These are phyloP conservation scores for Scalopus aquaticus DNA, from an alignment of 2,113 vertebrate species.

Conservation along the genomic window DNA sequence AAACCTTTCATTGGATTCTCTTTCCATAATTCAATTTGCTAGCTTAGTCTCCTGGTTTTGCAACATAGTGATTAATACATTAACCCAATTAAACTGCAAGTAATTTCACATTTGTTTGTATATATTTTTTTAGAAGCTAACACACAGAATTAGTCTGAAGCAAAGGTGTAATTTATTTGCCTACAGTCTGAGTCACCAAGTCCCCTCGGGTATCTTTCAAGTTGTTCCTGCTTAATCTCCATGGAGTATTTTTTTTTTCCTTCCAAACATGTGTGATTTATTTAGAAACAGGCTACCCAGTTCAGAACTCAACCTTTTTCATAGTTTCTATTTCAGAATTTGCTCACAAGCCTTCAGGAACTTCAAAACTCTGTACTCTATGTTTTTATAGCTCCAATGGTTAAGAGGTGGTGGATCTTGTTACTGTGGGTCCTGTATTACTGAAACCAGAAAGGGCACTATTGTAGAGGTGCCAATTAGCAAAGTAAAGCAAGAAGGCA, in stretches of 20 bases:
- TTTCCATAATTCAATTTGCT: constrained; percentile 59
- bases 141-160: constrained; percentile 51
- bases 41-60: constrained; percentile 19
- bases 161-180: constrained; percentile 76
- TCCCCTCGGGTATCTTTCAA: constrained; percentile 49
- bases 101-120: constrained; percentile 39
- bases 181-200: constrained; percentile 76
- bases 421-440: neutral
- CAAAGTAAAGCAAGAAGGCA: neutral
- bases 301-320: neutral
- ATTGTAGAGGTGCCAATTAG: accelerated
- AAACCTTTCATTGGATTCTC: constrained; percentile 45
- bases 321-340: constrained; percentile 19
- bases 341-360: neutral
- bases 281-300: constrained; percentile 50
- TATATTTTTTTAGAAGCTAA: constrained; percentile 28
- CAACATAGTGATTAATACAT: constrained; percentile 71
- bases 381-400: neutral
- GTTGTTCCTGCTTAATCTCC: constrained; percentile 59
- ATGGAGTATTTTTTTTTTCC: constrained; percentile 3
- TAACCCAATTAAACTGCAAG: constrained; percentile 68
- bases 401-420: accelerated
- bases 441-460: neutral
- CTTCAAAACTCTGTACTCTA: neutral
- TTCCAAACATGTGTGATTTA: neutral